Base-by-base conservation (phyloP, 2,113 vertebrate genomes). In the Acanthisitta chloris region DNA sequence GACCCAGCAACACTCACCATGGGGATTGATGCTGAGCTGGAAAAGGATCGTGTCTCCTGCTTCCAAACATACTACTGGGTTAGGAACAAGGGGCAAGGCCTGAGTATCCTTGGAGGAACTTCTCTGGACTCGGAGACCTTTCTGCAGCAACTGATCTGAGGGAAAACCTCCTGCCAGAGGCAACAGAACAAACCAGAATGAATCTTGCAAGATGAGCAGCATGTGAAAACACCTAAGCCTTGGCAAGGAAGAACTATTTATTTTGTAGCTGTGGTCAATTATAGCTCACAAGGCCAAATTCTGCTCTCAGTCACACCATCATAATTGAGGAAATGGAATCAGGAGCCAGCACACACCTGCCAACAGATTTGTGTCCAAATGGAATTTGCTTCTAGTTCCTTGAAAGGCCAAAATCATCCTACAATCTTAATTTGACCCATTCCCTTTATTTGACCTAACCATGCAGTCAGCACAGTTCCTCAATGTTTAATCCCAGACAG, bases 1-100 rank as follows among this genome's bases (percentile, higher is more conserved):
- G 28, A 45, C 23, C 42, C 26, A 26, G 3, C 9, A 51, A 33
- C 26, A 84, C 97, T 94, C 96, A 99, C 99, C 97, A 23, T 98
- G 98, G 76, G 97, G 94, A 86, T 98, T 91, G 92, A 99, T 98
- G 88, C 98, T 98, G 16, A 99, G 98, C 88, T 98, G 98, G 97
- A 99, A 99, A 85, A 99, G 97, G 38, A 99, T 97, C 14, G 98
- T 96, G 61, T 99, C 99, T 40, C 98, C 98, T 29, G 96, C 86
- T 29, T 96, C 95, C 78, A 99, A 93, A 89, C 99, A 99, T 19
- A 97, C 93, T 12, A 99, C 94, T 4, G 99, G 99, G 92, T 99
- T 99, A 19, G 98, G 98, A 79, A 99, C 97, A 4, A 97, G 96
- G 46, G 98, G 98, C 34, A 98, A 85, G 66, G 77, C 65, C 46